Evolutionary conservation across 2,113 vertebrate species (phyloP).

Genomic region (Phylloscopus trochilus): DNA sequence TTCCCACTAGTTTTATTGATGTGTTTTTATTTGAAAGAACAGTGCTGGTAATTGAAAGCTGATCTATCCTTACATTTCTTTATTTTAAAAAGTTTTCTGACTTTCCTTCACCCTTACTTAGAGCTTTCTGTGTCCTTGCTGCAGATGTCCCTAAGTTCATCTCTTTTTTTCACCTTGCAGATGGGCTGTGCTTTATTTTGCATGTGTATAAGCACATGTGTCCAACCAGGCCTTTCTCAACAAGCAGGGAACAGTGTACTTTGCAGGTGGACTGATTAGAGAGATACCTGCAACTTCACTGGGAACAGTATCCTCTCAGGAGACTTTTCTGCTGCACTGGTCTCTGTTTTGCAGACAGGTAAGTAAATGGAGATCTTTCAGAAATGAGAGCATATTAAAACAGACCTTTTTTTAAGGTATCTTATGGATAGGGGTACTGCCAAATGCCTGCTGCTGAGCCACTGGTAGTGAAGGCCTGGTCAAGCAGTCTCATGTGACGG

Average conservation of each 20-base stretch:
- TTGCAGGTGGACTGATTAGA: background rate
- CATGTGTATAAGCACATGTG: rapidly evolving
- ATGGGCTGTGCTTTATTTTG: background rate
- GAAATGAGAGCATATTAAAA: background rate
- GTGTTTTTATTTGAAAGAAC: background rate
- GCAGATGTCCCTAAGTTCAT: background rate
- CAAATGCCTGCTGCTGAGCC: background rate
- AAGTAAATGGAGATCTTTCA: background rate
- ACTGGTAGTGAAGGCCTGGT: background rate
- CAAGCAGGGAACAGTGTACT: background rate
- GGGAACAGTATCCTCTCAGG: background rate
- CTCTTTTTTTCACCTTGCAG: background rate
- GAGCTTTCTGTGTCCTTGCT: background rate
- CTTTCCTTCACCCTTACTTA: background rate
- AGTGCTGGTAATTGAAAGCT: background rate
- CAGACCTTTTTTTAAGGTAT: background rate
- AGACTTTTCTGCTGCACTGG: background rate
- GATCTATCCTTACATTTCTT: background rate
- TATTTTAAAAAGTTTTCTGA: background rate
- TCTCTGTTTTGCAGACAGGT: background rate
- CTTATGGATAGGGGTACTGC: background rate
- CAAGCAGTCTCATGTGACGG: rapidly evolving
- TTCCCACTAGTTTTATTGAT: background rate
- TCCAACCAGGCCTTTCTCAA: background rate
- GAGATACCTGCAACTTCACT: background rate